phyloP scores from a whole-genome alignment of 2,797 vertebrate genomes.

The Lepilemur septentrionalis region DNA sequence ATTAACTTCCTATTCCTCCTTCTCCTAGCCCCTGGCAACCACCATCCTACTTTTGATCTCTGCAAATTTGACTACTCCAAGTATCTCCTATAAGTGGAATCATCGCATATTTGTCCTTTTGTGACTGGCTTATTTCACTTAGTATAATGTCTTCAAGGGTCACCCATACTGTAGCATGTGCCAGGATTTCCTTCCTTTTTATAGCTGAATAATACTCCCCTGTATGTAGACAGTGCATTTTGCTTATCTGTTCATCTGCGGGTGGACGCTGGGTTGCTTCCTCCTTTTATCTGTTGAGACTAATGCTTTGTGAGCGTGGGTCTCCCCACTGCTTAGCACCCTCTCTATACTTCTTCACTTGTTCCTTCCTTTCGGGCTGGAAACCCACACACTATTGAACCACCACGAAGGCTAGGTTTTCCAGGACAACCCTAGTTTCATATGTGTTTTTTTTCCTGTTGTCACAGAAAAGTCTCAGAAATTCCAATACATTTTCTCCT shows the following conservation, averaged over 20 bases:
- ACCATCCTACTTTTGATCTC: not conserved
- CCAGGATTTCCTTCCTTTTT: not conserved
- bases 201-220: not conserved
- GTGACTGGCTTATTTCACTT: not conserved
- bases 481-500: not conserved
- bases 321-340: not conserved
- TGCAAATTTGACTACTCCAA: not conserved
- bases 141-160: not conserved
- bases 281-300: not conserved
- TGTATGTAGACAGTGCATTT: not conserved
- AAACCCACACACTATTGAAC: not conserved
- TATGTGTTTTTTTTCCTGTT: not conserved
- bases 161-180: not conserved
- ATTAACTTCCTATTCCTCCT: not conserved
- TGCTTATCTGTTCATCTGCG: not conserved
- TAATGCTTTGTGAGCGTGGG: not conserved
- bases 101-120: not conserved
- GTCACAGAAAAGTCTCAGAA: constrained; percentile 41
- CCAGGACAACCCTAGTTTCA: not conserved
- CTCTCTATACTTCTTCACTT: not conserved
- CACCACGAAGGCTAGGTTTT: not conserved
- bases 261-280: not conserved
- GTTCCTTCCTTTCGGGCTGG: not conserved
- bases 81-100: not conserved
- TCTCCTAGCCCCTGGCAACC: not conserved